Conservation (phyloP, 2,888 invertebrate species). For the Napeogenes inachia region DNA sequence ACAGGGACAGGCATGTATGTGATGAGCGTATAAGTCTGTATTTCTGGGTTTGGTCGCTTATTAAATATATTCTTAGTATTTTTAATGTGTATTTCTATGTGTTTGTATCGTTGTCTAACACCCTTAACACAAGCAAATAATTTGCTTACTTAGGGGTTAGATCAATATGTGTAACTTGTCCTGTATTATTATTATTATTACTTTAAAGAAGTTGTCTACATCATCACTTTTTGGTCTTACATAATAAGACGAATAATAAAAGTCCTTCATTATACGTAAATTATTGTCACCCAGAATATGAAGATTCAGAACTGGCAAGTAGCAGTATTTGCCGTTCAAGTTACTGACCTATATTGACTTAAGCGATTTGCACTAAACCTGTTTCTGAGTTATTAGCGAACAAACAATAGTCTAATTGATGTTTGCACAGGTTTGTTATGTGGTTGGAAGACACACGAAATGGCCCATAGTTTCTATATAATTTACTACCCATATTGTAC, state of each 20-base stretch:
- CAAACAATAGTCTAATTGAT: slow-evolving; percentile 58
- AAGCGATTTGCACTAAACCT: slow-evolving; percentile 50
- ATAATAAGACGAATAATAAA: neutral
- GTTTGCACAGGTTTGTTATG: slow-evolving; percentile 46
- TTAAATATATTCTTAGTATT: no score
- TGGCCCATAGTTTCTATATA: slow-evolving; percentile 16
- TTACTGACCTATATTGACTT: slow-evolving; percentile 69
- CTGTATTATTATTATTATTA: no score
- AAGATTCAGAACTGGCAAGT: slow-evolving; percentile 41
- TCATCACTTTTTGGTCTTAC: no score
- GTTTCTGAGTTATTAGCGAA: slow-evolving; percentile 56
- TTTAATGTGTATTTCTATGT: no score
- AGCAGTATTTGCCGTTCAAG: slow-evolving; percentile 53
- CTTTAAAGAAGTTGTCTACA: no score
- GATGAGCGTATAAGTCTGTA: no score
- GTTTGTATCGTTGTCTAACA: no score
- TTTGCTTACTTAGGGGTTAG: no score
- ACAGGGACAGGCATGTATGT: no score
- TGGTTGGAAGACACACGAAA: slow-evolving; percentile 28
- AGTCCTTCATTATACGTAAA: slow-evolving; percentile 9
- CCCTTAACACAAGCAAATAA: no score
- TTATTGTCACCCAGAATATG: slow-evolving; percentile 36
- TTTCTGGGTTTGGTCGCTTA: no score
- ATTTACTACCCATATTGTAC: neutral
- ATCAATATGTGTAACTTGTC: no score